Evolutionary conservation across 1,140 invertebrate species (phyloP).

Genomic region (Zelostemma sp.): DNA sequence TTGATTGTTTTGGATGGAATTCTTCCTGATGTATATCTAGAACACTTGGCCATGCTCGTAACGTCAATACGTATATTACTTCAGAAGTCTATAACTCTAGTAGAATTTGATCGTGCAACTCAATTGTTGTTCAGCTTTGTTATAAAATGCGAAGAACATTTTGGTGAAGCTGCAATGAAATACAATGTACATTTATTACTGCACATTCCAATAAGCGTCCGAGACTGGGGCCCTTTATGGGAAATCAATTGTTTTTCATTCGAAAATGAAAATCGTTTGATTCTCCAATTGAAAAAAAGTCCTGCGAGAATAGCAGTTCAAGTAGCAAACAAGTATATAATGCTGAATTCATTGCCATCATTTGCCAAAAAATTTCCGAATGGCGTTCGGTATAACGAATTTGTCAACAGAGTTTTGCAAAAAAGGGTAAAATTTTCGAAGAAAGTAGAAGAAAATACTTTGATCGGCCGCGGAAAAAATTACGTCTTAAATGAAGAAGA

Average conservation of each 20-base stretch:
- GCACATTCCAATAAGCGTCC: slow-evolving; percentile 10
- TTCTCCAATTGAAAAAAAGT: slow-evolving; percentile 20
- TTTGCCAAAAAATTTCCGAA: slow-evolving; percentile 2
- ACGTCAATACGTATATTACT: slow-evolving; percentile 14
- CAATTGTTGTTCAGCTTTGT: slow-evolving; percentile 14
- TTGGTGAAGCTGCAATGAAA: slow-evolving; percentile 14
- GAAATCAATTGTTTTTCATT: slow-evolving; percentile 27
- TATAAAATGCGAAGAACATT: slow-evolving; percentile 17
- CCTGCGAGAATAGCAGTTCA: neutral
- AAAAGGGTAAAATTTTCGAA: slow-evolving; percentile 1
- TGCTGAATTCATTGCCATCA: slow-evolving; percentile 2
- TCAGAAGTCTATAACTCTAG: slow-evolving; percentile 1
- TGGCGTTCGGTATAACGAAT: neutral
- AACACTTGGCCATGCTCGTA: slow-evolving; percentile 7
- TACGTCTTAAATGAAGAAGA: slow-evolving; percentile 6
- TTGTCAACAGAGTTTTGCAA: slow-evolving; percentile 1
- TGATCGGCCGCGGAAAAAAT: slow-evolving; percentile 14
- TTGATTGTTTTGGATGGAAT: slow-evolving; percentile 14
- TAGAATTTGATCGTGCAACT: slow-evolving; percentile 9
- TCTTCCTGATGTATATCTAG: slow-evolving; percentile 16
- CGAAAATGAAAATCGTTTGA: slow-evolving; percentile 21
- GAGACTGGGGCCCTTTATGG: slow-evolving; percentile 20
- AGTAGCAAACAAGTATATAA: slow-evolving; percentile 17
- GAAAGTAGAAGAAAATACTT: neutral
- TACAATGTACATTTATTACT: slow-evolving; percentile 23